phyloP scores from a whole-genome alignment of 2,888 invertebrate genomes.

The Dimorphilus gyrociliatus region DNA sequence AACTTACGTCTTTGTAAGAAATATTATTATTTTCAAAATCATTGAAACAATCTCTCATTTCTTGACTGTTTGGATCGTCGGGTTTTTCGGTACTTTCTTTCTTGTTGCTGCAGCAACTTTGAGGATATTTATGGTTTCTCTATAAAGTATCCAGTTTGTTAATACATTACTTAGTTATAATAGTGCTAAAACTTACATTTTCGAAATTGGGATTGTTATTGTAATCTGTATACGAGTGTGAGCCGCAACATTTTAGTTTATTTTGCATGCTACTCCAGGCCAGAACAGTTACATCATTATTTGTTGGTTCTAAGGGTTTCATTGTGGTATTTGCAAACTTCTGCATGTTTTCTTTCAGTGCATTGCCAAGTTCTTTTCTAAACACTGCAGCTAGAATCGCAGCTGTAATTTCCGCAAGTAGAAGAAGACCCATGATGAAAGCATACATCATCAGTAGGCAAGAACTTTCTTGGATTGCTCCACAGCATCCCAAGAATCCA shows the following conservation, averaged over 20 bases:
- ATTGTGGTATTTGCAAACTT: background rate
- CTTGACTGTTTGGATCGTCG: too few species aligned
- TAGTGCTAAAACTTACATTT: background rate
- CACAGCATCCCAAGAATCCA: constrained; percentile 12
- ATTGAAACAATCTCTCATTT: too few species aligned
- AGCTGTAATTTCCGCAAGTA: constrained; percentile 2
- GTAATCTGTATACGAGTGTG: constrained; percentile 1
- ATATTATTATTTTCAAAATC: too few species aligned
- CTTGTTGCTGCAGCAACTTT: too few species aligned
- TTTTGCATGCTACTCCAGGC: constrained; percentile 1
- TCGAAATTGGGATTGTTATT: background rate
- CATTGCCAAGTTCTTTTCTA: constrained; percentile 2
- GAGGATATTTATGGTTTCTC: too few species aligned
- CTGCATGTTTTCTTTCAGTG: background rate
- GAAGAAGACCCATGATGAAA: constrained; percentile 2
- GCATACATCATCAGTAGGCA: constrained; percentile 8
- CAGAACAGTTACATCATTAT: background rate
- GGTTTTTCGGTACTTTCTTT: too few species aligned
- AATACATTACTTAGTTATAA: background rate
- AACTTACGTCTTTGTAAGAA: too few species aligned
- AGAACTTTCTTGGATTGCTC: constrained; percentile 8
- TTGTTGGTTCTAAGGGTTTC: too few species aligned
- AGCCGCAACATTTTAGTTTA: constrained; percentile 3
- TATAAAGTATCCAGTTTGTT: too few species aligned
- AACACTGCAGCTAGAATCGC: constrained; percentile 4